Evolutionary conservation across 2,888 invertebrate species (phyloP).

Genomic region (Petrolisthes cinctipes): DNA sequence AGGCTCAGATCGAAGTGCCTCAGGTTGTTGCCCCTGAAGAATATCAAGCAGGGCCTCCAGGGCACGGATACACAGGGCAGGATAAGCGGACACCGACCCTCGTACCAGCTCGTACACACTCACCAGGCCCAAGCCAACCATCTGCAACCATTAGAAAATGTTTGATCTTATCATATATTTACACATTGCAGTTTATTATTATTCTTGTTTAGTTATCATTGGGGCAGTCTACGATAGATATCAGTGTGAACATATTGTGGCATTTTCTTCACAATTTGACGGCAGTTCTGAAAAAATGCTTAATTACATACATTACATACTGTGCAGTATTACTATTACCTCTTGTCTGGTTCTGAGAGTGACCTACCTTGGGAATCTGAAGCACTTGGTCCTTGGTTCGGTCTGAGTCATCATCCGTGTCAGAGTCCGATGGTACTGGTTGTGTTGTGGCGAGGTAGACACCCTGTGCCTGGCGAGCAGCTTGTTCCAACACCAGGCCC

Average conservation of each 20-base stretch:
- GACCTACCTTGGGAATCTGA: slow-evolving; percentile 58
- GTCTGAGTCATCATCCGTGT: slow-evolving; percentile 62
- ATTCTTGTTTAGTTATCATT: too few species aligned
- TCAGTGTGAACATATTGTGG: too few species aligned
- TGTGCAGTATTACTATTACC: too few species aligned
- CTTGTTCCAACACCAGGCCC: slow-evolving; percentile 56
- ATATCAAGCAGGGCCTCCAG: slow-evolving; percentile 89
- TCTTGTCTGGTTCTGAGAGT: too few species aligned
- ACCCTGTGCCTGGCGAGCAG: slow-evolving; percentile 56
- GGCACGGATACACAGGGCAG: slow-evolving; percentile 88
- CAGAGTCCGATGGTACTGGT: slow-evolving; percentile 53
- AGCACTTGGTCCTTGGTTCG: slow-evolving; percentile 46
- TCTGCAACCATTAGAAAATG: slow-evolving; percentile 57
- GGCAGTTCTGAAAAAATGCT: too few species aligned
- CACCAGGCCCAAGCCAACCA: slow-evolving; percentile 72
- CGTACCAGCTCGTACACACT: slow-evolving; percentile 92
- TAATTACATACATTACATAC: too few species aligned
- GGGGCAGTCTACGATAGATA: too few species aligned
- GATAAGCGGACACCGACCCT: slow-evolving; percentile 86
- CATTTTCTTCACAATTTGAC: too few species aligned
- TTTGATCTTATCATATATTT: too few species aligned
- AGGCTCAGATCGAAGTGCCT: slow-evolving; percentile 86
- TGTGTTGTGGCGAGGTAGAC: slow-evolving; percentile 63
- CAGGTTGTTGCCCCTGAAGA: slow-evolving; percentile 89
- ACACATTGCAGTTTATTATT: too few species aligned